These are phyloP conservation scores for Aethina tumida DNA, from an alignment of 1,140 invertebrate species.

Conservation along the genomic window DNA sequence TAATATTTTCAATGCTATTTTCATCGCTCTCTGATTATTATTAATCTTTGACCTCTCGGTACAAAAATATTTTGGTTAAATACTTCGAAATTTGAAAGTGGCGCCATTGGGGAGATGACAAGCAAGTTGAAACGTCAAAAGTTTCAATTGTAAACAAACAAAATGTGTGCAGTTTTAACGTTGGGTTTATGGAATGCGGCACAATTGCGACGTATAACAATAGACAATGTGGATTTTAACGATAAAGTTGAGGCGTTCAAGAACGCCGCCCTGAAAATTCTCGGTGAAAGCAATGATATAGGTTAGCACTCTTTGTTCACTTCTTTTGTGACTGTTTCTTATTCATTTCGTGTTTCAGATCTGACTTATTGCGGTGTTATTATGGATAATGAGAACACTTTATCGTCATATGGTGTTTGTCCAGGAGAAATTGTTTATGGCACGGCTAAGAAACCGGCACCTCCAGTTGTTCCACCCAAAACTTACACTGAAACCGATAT, in stretches of 20 bases:
- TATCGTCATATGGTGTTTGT: slow-evolving; percentile 41
- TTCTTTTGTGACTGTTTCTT: slow-evolving; percentile 1
- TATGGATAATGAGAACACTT: slow-evolving; percentile 40
- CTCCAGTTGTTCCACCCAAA: slow-evolving; percentile 21
- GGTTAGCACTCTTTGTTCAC: slow-evolving; percentile 30
- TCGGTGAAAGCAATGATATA: slow-evolving; percentile 38
- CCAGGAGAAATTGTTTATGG: slow-evolving; percentile 43
- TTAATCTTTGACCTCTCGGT: too few relatives aligned
- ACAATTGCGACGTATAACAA: slow-evolving; percentile 37
- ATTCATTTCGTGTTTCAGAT: slow-evolving; percentile 36
- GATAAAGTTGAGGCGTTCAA: slow-evolving; percentile 40
- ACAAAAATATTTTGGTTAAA: too few relatives aligned
- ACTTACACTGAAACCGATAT: slow-evolving; percentile 37
- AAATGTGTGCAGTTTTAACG: too few relatives aligned
- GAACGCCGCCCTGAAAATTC: slow-evolving; percentile 34
- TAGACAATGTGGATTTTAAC: slow-evolving; percentile 41
- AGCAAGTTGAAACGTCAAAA: too few relatives aligned
- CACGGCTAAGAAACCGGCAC: slow-evolving; percentile 37
- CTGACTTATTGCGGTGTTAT: slow-evolving; percentile 44
- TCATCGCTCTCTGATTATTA: too few relatives aligned
- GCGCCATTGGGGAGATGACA: too few relatives aligned
- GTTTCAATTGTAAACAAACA: too few relatives aligned
- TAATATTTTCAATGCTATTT: too few relatives aligned
- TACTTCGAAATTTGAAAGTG: too few relatives aligned
- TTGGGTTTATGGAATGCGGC: too few relatives aligned